Conservation (phyloP, 2,113 vertebrate genomes). For the Thamnophis sirtalis region DNA sequence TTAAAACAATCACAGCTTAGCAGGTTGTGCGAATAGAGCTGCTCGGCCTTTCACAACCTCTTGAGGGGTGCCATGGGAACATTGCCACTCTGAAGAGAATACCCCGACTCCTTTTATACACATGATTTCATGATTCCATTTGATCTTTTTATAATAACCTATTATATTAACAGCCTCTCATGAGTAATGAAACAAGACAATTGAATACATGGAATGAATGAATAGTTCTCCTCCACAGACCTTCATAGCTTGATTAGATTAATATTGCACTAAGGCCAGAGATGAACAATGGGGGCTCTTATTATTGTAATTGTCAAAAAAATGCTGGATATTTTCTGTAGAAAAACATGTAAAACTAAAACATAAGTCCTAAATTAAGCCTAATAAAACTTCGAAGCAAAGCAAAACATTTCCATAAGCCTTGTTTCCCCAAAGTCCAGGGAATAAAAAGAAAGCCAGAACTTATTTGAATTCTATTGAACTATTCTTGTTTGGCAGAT, state of each 20-base stretch:
- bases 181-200: neutral
- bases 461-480: neutral
- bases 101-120: neutral
- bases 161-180: neutral
- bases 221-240: neutral
- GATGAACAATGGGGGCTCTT: neutral
- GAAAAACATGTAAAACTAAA: neutral
- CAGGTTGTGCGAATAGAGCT: neutral
- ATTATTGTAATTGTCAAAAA: neutral
- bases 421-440: neutral
- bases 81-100: neutral
- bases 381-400: neutral
- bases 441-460: neutral
- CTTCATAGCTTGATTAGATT: neutral
- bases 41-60: neutral
- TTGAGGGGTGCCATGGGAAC: neutral
- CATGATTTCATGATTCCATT: neutral
- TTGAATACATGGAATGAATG: neutral
- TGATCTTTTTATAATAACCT: neutral
- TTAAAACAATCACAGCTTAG: neutral
- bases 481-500: neutral
- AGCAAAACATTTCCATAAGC: neutral
- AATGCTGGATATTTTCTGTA: neutral
- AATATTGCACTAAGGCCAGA: neutral
- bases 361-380: neutral